phyloP scores from a whole-genome alignment of 1,140 invertebrate genomes.

The Mycetomoellerius zeteki region DNA sequence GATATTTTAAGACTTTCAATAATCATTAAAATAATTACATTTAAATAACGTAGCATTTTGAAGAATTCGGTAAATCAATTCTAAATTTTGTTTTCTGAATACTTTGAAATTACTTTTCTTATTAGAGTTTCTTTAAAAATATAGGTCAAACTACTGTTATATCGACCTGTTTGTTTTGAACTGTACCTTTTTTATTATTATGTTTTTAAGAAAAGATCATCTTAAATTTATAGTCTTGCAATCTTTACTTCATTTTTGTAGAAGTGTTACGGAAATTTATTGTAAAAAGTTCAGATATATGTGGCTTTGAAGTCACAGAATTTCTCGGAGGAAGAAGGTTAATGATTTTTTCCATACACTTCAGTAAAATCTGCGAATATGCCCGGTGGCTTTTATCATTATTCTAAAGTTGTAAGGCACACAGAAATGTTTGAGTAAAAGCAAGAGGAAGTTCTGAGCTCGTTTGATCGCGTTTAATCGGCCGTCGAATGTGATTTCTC shows the following conservation, averaged over 20 bases:
- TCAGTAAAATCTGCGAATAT: constrained; percentile 7
- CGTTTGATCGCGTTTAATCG: constrained; percentile 32
- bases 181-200: background rate
- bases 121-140: background rate
- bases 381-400: background rate
- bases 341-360: constrained; percentile 48
- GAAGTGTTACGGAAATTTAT: background rate
- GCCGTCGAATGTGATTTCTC: constrained; percentile 35
- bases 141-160: background rate
- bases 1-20: background rate
- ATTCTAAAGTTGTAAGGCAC: background rate
- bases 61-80: background rate
- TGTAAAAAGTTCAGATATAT: background rate
- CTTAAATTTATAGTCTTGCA: background rate
- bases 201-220: constrained; percentile 2
- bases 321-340: background rate
- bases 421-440: background rate
- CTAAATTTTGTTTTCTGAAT: background rate
- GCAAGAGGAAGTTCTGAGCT: background rate
- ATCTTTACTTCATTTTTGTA: background rate
- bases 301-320: background rate
- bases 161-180: background rate
- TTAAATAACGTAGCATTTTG: background rate
- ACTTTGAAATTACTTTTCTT: background rate
- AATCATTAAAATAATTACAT: background rate